Percentiles rank a stretch among this genome's conserved stretches.
phyloP scores from a whole-genome alignment of 2,888 invertebrate genomes.

The Melinaea menophilus region DNA sequence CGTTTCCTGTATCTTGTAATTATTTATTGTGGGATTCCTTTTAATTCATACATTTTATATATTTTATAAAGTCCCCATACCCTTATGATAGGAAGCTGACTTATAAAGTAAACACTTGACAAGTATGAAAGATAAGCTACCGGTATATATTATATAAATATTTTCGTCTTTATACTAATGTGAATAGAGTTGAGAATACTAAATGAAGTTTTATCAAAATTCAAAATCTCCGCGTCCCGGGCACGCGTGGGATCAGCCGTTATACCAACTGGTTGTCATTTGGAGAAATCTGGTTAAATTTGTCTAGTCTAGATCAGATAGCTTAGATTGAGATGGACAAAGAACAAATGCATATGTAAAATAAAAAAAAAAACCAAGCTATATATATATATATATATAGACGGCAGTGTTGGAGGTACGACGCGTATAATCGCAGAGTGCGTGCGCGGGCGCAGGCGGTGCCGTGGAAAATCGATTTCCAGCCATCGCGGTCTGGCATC shows the following conservation, averaged over 20 bases:
- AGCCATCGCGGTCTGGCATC: not conserved
- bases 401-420: not conserved
- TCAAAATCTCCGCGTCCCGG: conserved; percentile 46
- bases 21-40: not conserved
- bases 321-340: not conserved
- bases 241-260: conserved; percentile 52
- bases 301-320: conserved; percentile 5
- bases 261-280: conserved; percentile 31
- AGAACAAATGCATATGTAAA: not conserved
- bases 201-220: conserved; percentile 34
- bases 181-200: conserved; percentile 10
- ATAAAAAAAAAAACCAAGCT: not conserved
- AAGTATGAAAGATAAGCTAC: conserved; percentile 29
- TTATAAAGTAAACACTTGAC: conserved; percentile 1
- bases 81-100: not conserved
- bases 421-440: conserved; percentile 4
- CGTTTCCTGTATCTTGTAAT: conserved; percentile 22
- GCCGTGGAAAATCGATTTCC: conserved; percentile 24
- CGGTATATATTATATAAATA: conserved; percentile 14
- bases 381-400: not conserved
- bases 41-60: not conserved
- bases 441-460: conserved; percentile 21
- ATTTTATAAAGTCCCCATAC: not conserved
- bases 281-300: conserved; percentile 13
- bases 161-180: conserved; percentile 11